phyloP scores from a whole-genome alignment of 2,888 invertebrate genomes.

The Diarsia rubi region DNA sequence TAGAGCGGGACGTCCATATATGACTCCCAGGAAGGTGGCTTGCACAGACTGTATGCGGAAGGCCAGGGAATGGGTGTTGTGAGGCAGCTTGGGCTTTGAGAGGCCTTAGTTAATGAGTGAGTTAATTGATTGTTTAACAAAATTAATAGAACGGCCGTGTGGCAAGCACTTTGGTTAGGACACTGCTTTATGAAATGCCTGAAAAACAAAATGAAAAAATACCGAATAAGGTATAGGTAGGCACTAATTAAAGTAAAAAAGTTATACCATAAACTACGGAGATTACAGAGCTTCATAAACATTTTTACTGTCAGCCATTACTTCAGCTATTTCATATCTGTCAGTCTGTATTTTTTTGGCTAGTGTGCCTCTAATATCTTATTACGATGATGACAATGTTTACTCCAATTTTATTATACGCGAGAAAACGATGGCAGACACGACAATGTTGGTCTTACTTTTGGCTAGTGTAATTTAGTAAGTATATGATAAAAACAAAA shows the following conservation, averaged over 20 bases:
- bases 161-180: neutral
- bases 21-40: neutral
- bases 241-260: conserved; percentile 46
- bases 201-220: neutral
- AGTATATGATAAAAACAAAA: neutral
- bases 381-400: conserved; percentile 30
- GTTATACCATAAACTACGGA: conserved; percentile 41
- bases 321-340: conserved; percentile 50
- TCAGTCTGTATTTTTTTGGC: conserved; percentile 37
- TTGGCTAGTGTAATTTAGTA: neutral
- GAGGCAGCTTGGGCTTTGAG: neutral
- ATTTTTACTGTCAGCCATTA: conserved; percentile 55
- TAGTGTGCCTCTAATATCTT: conserved; percentile 37
- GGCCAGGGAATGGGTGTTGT: neutral
- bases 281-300: conserved; percentile 48
- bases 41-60: neutral
- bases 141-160: neutral
- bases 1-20: neutral
- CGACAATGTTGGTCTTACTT: neutral
- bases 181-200: neutral
- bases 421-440: conserved; percentile 30
- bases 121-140: neutral
- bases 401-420: conserved; percentile 27
- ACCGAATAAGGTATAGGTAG: neutral
- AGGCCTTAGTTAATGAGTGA: neutral